phyloP scores from a whole-genome alignment of 2,113 vertebrate species.

The Procavia capensis region DNA sequence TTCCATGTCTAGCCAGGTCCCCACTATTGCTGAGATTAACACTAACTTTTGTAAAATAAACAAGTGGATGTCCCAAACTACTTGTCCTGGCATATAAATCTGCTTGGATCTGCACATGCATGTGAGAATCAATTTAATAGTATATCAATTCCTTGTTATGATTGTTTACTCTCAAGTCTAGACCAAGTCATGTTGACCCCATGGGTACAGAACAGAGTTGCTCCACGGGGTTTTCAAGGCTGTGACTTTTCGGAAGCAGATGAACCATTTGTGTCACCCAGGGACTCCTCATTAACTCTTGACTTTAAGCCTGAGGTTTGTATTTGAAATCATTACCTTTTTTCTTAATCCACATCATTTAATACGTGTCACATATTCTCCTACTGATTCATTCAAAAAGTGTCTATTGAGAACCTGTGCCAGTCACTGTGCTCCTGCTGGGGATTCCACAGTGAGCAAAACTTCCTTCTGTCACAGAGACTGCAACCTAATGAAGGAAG shows the following conservation, averaged over 20 bases:
- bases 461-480: background rate
- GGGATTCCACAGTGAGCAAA: background rate
- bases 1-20: background rate
- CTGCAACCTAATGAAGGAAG: background rate
- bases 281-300: background rate
- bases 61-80: background rate
- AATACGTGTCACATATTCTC: background rate
- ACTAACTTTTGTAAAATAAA: constrained; percentile 34
- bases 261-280: background rate
- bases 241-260: background rate
- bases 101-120: background rate
- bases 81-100: background rate
- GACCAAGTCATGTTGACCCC: background rate
- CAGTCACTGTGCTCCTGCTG: background rate
- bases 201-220: background rate
- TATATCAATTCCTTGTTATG: background rate
- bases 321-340: background rate
- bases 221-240: background rate
- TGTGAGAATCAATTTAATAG: background rate
- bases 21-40: background rate
- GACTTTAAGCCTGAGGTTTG: background rate
- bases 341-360: background rate
- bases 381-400: background rate
- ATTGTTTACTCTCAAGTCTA: background rate
- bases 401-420: background rate